Conservation (phyloP, 2,888 invertebrate species). For the Napeogenes sylphis region DNA sequence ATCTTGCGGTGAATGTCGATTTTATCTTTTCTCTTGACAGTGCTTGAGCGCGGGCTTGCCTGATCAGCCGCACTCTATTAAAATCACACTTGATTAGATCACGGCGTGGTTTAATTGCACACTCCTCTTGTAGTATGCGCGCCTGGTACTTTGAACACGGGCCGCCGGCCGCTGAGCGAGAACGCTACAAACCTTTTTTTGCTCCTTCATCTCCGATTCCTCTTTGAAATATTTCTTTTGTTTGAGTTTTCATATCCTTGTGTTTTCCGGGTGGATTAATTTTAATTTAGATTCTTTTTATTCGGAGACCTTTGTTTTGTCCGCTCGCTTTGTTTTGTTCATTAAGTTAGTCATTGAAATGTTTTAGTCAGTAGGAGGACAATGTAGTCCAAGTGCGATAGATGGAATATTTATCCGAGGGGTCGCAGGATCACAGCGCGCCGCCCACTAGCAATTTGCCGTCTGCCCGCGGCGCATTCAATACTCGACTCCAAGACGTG, state of each 20-base stretch:
- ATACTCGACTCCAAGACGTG: slow-evolving; percentile 53
- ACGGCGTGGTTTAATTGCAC: slow-evolving; percentile 64
- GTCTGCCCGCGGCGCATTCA: slow-evolving; percentile 54
- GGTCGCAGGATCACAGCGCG: slow-evolving; percentile 65
- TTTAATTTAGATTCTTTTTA: slow-evolving; percentile 60
- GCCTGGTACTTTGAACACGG: slow-evolving; percentile 53
- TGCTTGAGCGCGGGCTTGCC: slow-evolving; percentile 35
- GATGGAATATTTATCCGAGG: slow-evolving; percentile 64
- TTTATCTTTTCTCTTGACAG: slow-evolving; percentile 46
- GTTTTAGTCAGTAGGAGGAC: slow-evolving; percentile 33
- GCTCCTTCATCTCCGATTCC: slow-evolving; percentile 48
- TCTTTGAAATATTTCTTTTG: slow-evolving; percentile 60
- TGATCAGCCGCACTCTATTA: slow-evolving; percentile 60
- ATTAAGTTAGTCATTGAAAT: slow-evolving; percentile 36
- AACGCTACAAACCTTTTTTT: slow-evolving; percentile 47
- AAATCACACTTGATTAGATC: slow-evolving; percentile 71
- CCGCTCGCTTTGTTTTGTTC: slow-evolving; percentile 31
- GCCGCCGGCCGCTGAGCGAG: slow-evolving; percentile 38
- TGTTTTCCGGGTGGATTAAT: slow-evolving; percentile 69
- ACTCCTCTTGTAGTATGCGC: slow-evolving; percentile 56
- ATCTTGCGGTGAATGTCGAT: slow-evolving; percentile 41
- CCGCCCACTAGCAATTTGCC: slow-evolving; percentile 72
- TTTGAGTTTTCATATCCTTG: slow-evolving; percentile 68
- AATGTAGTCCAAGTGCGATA: slow-evolving; percentile 34
- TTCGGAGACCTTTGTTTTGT: slow-evolving; percentile 37